Conservation (phyloP, 2,113 vertebrate species). For the Perccottus glenii region DNA sequence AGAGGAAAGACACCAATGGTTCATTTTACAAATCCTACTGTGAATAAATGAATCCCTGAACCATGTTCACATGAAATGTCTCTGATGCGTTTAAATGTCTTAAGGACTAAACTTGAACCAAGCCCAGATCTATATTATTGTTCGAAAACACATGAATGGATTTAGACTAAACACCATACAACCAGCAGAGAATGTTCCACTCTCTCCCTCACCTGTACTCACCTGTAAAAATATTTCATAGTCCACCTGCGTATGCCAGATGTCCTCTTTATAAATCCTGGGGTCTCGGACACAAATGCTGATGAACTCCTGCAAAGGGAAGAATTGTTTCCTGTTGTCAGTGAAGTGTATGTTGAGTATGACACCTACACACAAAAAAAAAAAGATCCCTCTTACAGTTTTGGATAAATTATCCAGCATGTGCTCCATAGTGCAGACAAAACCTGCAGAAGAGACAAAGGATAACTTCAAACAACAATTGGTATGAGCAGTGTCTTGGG, state of each 20-base stretch:
- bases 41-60: too few species aligned
- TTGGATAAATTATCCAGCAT: conserved; percentile 50
- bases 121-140: too few species aligned
- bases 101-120: too few species aligned
- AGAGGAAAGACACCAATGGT: too few species aligned
- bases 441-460: conserved; percentile 33
- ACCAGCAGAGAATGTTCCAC: too few species aligned
- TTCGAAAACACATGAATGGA: background rate
- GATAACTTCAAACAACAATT: background rate
- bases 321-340: too few species aligned
- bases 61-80: too few species aligned
- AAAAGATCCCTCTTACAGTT: conserved; percentile 70
- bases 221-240: conserved; percentile 93
- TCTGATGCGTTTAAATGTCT: too few species aligned
- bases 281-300: conserved; percentile 89
- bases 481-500: background rate
- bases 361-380: too few species aligned
- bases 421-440: conserved; percentile 63
- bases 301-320: conserved; percentile 85
- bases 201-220: conserved; percentile 67
- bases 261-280: conserved; percentile 84
- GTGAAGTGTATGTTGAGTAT: too few species aligned
- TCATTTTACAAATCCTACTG: too few species aligned
- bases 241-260: conserved; percentile 88
- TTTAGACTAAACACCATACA: background rate